These are phyloP conservation scores for Gyrodactylus salaris DNA, from an alignment of 1,140 invertebrate species.

Conservation along the genomic window DNA sequence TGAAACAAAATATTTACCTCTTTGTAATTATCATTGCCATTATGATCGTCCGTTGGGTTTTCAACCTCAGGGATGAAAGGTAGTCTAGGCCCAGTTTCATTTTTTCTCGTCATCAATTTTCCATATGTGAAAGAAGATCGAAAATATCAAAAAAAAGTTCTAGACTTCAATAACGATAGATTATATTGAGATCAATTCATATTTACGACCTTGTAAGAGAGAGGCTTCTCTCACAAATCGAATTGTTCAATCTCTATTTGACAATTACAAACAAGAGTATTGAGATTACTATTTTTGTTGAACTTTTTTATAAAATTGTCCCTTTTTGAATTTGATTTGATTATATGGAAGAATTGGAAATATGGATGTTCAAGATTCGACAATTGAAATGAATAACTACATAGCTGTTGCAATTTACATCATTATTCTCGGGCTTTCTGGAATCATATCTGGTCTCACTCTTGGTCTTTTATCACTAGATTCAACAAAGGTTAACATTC, in stretches of 20 bases:
- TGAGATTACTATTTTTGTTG: neutral
- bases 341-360: neutral
- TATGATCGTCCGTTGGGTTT: too few relatives aligned
- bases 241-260: neutral
- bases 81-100: neutral
- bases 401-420: neutral
- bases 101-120: neutral
- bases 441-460: conserved; percentile 17
- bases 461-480: conserved; percentile 17
- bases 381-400: neutral
- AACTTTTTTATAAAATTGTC: neutral
- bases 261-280: neutral
- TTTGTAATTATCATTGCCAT: too few relatives aligned
- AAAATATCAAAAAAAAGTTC: neutral
- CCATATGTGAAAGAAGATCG: neutral
- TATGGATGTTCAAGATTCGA: neutral
- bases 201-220: neutral
- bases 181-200: neutral
- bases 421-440: conserved; percentile 10
- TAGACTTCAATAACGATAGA: too few relatives aligned
- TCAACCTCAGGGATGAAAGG: neutral
- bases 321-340: neutral
- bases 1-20: too few relatives aligned
- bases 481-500: conserved; percentile 13
- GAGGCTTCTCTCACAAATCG: neutral